phyloP scores from a whole-genome alignment of 1,140 invertebrate species.

The Drosophila dunni region DNA sequence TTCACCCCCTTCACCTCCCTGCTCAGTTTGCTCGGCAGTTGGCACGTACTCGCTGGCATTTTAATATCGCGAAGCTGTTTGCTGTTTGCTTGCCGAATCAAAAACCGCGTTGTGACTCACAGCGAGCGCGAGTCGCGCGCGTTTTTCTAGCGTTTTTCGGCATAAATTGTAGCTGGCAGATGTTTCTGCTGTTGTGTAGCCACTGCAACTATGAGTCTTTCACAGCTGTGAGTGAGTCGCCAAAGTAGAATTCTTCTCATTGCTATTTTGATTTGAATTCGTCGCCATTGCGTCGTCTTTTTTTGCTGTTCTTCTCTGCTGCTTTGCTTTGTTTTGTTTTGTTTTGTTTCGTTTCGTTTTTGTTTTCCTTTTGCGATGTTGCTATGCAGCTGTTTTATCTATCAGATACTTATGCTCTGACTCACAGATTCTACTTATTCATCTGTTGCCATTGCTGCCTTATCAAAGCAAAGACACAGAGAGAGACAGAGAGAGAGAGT shows the following conservation, averaged over 20 bases:
- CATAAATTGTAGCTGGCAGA: constrained; percentile 38
- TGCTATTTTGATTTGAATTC: constrained; percentile 73
- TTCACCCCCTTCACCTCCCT: neutral
- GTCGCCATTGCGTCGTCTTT: constrained; percentile 30
- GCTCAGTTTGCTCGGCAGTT: constrained; percentile 20
- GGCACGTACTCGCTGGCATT: constrained; percentile 61
- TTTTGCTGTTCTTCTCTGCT: neutral
- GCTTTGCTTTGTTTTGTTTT: neutral
- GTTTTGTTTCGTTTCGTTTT: no score
- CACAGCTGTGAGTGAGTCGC: constrained; percentile 14
- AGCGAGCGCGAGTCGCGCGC: constrained; percentile 37
- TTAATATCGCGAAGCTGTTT: constrained; percentile 25
- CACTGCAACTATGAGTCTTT: constrained; percentile 8
- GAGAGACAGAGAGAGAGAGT: neutral
- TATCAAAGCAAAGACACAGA: constrained; percentile 20
- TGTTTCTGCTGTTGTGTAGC: constrained; percentile 41
- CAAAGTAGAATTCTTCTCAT: constrained; percentile 71
- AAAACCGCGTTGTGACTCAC: constrained; percentile 52
- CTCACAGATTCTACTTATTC: constrained; percentile 37
- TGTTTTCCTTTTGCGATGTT: constrained; percentile 37
- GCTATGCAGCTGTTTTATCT: constrained; percentile 78
- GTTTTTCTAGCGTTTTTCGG: constrained; percentile 44
- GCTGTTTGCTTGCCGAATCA: constrained; percentile 1
- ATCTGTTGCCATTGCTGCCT: constrained; percentile 1
- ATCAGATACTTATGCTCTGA: constrained; percentile 69